Evolutionary conservation across 2,113 vertebrate genomes (phyloP), one percentile per base, ranked within the genome.

Genomic region (Seriola rivoliana): DNA sequence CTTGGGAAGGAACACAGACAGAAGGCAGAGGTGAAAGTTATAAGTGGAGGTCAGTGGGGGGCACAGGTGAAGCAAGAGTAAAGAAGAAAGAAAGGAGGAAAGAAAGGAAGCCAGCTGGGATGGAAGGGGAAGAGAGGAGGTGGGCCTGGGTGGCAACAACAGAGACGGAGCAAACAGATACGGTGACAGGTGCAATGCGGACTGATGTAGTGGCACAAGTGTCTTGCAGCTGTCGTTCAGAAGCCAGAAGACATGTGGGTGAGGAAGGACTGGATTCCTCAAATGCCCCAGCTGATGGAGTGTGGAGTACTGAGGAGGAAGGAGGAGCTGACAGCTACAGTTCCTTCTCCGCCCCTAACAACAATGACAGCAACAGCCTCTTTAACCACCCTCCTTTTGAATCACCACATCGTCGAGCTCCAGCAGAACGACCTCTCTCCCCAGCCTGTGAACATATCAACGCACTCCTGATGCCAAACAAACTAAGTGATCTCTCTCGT

Each of bases 341-440:
- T 32, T 88, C 82, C 66, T 32, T 29, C 67, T 76, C 88, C 1
- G 69, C 88, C 65, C 77, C 71, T 17, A 79, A 70, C 71, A 89
- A 86, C 65, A 57, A n/a, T 63, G 63, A 78, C 55, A 84, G 23
- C 52, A 75, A 42, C 64, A 73, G 36, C 38, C 21, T 72, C 21
- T 62, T 19, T 19, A 52, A 48, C 52, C 55, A 19, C 40, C 25
- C 10, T 75, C 12, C 12, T 68, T 55, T 70, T 71, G 57, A 81
- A 14, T 79, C 59, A 40, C 46, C 66, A 5, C 38, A 62, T 80
- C 79, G 80, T 16, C 66, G 25, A 65, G 81, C 82, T 42, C 93
- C 93, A 40, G 91, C 92, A 68, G 95, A 96, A 83, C 95, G 94
- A 71, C 94, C 95, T 40, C 94, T 94, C 69, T 96, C 95, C 48